phyloP scores from a whole-genome alignment of 2,113 vertebrate species.

The Emydura subglobosa region DNA sequence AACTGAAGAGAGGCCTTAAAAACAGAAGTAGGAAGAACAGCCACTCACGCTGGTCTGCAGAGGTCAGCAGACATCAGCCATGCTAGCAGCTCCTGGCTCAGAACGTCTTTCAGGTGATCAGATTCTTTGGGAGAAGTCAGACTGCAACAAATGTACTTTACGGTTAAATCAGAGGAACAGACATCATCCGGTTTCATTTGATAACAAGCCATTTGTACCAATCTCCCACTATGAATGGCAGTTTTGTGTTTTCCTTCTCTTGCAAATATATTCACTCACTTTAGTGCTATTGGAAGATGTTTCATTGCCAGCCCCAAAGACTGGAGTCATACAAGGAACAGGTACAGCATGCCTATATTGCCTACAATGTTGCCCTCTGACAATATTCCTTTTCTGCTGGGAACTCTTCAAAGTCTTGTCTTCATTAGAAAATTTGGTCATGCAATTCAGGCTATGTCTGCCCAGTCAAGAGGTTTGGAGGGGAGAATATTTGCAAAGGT shows the following conservation, averaged over 20 bases:
- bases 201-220: accelerated
- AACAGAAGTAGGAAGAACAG: accelerated
- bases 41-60: constrained; percentile 50
- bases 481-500: neutral
- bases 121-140: neutral
- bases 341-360: neutral
- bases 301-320: neutral
- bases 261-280: neutral
- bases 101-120: neutral
- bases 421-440: neutral
- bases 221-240: accelerated
- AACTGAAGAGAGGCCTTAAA: neutral
- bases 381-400: neutral
- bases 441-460: neutral
- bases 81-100: constrained; percentile 17
- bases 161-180: neutral
- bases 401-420: neutral
- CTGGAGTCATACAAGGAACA: neutral
- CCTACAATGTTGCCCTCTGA: neutral
- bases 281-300: neutral
- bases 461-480: neutral
- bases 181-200: accelerated
- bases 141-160: neutral
- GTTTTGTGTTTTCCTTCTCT: neutral
- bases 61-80: constrained; percentile 46